phyloP scores from a whole-genome alignment of 2,797 vertebrate species.

The Eutrigla gurnardus region DNA sequence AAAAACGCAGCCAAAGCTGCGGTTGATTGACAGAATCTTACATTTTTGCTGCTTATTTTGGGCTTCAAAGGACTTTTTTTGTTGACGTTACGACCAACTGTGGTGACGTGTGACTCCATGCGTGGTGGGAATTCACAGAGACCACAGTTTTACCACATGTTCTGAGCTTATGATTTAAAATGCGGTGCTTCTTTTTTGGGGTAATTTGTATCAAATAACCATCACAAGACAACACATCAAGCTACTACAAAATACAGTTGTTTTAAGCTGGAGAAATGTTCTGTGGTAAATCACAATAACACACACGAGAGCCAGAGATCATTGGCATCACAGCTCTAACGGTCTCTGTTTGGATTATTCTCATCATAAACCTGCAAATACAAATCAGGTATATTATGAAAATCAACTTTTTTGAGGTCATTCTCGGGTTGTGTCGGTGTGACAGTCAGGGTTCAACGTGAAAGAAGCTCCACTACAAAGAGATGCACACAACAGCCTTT shows the following conservation, averaged over 20 bases:
- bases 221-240: not conserved
- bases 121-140: not conserved
- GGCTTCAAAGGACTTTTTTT: conserved; percentile 38
- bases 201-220: not conserved
- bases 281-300: not conserved
- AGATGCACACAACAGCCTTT: conserved; percentile 23
- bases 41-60: conserved; percentile 26
- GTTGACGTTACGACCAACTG: not conserved
- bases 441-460: conserved; percentile 22
- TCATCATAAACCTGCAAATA: not conserved
- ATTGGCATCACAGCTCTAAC: not conserved
- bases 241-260: not conserved
- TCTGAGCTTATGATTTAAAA: conserved; percentile 1
- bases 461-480: conserved; percentile 15
- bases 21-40: conserved; percentile 44
- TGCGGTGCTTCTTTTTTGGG: not conserved
- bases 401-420: not conserved
- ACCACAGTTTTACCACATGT: not conserved
- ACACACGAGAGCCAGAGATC: not conserved
- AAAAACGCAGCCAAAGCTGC: conserved; percentile 25
- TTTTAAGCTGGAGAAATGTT: not conserved
- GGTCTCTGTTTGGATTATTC: not conserved
- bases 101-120: conserved; percentile 13
- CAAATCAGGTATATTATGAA: not conserved
- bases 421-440: conserved; percentile 28